These are phyloP conservation scores for Phaedon cochleariae DNA, from an alignment of 2,888 invertebrate genomes.

Conservation along the genomic window DNA sequence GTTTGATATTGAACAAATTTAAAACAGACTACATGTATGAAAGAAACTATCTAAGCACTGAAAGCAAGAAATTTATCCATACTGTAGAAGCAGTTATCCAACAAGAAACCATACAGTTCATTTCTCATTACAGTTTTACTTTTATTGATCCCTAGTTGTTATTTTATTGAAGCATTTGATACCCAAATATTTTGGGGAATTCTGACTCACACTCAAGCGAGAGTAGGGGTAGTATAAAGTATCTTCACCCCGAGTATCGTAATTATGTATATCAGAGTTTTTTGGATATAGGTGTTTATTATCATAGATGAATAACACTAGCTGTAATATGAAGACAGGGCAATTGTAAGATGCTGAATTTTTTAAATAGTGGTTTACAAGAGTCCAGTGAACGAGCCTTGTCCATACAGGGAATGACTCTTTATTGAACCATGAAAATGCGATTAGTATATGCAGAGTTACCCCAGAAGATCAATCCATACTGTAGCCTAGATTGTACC, in stretches of 20 bases:
- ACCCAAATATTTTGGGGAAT: constrained; percentile 9
- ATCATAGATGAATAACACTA: no score
- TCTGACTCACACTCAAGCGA: constrained; percentile 5
- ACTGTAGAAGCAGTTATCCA: constrained; percentile 9
- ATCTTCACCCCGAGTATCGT: no score
- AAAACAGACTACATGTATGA: background rate
- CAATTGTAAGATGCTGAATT: constrained; percentile 6
- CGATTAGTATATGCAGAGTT: no score
- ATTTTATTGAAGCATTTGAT: constrained; percentile 9
- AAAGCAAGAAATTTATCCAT: constrained; percentile 7
- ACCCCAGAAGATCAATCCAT: no score
- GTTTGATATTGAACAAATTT: background rate
- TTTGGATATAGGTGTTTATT: background rate
- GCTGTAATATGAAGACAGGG: background rate
- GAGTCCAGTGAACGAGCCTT: no score
- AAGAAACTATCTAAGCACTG: constrained; percentile 1
- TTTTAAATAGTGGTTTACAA: constrained; percentile 1
- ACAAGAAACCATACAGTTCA: background rate
- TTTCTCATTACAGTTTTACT: constrained; percentile 7
- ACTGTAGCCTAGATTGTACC: no score
- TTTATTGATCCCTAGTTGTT: constrained; percentile 6
- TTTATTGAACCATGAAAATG: no score
- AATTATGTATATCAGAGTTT: constrained; percentile 9
- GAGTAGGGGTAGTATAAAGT: constrained; percentile 3
- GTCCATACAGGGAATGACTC: no score